Evolutionary conservation across 2,113 vertebrate species (phyloP).

Genomic region (Prolemur simus): DNA sequence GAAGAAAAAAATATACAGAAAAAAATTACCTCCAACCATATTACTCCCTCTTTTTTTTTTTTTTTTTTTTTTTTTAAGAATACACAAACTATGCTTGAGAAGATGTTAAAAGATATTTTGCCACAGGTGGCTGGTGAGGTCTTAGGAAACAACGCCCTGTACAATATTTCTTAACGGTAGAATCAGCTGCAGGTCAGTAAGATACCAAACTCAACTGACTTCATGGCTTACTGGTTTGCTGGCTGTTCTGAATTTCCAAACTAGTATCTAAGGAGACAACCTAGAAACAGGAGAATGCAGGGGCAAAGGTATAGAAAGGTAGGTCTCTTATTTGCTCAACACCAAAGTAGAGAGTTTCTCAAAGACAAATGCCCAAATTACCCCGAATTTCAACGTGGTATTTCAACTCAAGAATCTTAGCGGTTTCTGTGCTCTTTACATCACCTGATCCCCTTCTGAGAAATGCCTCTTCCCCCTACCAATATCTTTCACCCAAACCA

Average conservation of each 20-base stretch:
- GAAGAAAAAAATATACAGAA: neutral
- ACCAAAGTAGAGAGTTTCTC: neutral
- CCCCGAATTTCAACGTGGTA: neutral
- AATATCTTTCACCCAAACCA: neutral
- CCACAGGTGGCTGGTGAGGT: neutral
- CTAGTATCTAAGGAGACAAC: neutral
- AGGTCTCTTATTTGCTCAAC: neutral
- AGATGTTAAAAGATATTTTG: neutral
- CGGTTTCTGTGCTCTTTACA: neutral
- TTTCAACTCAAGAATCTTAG: neutral
- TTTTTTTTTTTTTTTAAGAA: neutral
- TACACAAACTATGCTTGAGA: neutral
- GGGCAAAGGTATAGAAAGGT: neutral
- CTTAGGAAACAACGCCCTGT: neutral
- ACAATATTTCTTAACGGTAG: neutral
- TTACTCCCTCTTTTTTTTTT: neutral
- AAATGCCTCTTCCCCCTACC: neutral
- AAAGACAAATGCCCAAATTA: neutral
- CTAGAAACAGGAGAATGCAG: neutral
- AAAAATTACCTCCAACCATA: neutral
- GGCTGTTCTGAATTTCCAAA: neutral
- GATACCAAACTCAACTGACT: neutral
- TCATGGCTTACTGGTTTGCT: neutral
- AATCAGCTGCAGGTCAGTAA: neutral
- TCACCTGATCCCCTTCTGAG: neutral